Conservation (phyloP, 1,140 invertebrate genomes). For the Solen grandis region DNA sequence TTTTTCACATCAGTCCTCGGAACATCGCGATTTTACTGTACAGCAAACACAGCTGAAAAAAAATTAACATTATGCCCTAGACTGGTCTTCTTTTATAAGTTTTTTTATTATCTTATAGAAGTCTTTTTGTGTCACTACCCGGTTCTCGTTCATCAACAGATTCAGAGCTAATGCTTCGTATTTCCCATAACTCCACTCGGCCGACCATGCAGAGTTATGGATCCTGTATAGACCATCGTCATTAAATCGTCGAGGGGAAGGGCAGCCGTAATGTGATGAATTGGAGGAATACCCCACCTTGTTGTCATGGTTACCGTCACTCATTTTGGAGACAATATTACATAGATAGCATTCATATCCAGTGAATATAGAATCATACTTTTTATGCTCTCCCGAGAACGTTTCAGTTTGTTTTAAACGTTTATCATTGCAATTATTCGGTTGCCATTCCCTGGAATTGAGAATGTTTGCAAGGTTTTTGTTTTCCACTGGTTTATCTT, state of each 20-base stretch:
- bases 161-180: slow-evolving; percentile 21
- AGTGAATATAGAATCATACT: slow-evolving; percentile 80
- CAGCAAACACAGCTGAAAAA: no score
- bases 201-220: slow-evolving; percentile 12
- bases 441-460: slow-evolving; percentile 77
- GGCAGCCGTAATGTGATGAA: slow-evolving; percentile 83
- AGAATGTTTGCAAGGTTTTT: slow-evolving; percentile 80
- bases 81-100: no score
- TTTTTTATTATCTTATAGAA: no score
- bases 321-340: slow-evolving; percentile 75
- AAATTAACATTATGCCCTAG: no score
- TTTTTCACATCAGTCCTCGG: no score
- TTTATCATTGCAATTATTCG: slow-evolving; percentile 9
- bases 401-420: slow-evolving; percentile 68
- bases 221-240: slow-evolving; percentile 51
- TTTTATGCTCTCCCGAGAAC: slow-evolving; percentile 61
- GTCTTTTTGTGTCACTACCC: slow-evolving; percentile 9
- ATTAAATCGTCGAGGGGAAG: slow-evolving; percentile 81
- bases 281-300: slow-evolving; percentile 27
- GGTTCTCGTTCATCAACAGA: not conserved
- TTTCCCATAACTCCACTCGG: slow-evolving; percentile 41
- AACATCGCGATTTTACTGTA: no score
- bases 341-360: slow-evolving; percentile 87
- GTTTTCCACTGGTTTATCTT: slow-evolving; percentile 80
- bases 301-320: slow-evolving; percentile 42